Conservation (phyloP, 1,140 invertebrate species). For the Philotrypesis tridentata region DNA sequence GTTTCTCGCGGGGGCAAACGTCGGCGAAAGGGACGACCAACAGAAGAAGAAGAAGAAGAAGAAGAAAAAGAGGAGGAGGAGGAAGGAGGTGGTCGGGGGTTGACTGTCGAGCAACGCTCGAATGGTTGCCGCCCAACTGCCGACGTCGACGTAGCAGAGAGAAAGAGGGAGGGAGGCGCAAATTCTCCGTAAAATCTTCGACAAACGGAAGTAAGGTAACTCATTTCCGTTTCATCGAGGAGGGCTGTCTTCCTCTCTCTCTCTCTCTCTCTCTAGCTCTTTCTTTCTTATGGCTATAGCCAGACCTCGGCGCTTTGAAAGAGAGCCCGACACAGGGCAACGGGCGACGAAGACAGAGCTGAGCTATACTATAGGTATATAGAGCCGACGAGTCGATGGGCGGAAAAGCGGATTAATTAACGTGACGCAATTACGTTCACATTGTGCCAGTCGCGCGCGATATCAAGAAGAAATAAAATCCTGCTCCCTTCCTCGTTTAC, state of each 20-base stretch:
- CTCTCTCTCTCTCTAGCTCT: background rate
- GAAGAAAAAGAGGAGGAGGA: background rate
- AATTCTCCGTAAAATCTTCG: slow-evolving; percentile 63
- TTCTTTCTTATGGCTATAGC: no score
- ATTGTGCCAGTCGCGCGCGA: slow-evolving; percentile 47
- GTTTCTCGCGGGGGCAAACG: slow-evolving; percentile 4
- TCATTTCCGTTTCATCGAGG: slow-evolving; percentile 63
- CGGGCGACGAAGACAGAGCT: background rate
- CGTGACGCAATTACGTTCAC: slow-evolving; percentile 60
- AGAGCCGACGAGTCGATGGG: slow-evolving; percentile 18
- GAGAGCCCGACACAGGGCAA: background rate
- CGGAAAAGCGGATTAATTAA: slow-evolving; percentile 60
- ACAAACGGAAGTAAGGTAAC: slow-evolving; percentile 61
- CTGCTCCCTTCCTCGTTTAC: background rate
- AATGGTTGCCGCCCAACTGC: background rate
- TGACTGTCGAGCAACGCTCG: background rate
- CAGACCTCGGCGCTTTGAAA: no score
- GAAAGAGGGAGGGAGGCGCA: slow-evolving; percentile 43
- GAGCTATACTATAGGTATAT: background rate
- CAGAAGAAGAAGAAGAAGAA: background rate
- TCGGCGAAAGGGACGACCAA: background rate
- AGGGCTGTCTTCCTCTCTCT: background rate
- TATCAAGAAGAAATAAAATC: slow-evolving; percentile 41
- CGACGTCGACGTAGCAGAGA: background rate
- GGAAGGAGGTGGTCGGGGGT: background rate